phyloP scores from a whole-genome alignment of 2,113 vertebrate species.

The Ctenodactylus gundi region DNA sequence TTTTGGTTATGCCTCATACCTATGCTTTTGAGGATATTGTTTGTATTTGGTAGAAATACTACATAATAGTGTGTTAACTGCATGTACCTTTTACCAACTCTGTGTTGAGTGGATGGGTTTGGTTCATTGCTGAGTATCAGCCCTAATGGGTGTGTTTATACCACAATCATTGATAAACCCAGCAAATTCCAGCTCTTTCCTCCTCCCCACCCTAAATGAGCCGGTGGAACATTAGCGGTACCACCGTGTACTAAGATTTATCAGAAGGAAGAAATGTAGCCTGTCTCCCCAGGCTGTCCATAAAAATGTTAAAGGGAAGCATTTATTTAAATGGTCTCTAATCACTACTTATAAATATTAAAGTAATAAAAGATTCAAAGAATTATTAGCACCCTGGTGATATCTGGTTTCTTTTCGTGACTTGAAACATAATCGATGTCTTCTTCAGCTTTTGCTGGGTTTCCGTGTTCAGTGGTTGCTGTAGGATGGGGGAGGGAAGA shows the following conservation, averaged over 20 bases:
- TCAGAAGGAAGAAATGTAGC: background rate
- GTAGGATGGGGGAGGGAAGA: background rate
- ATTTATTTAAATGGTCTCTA: background rate
- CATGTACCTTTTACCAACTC: background rate
- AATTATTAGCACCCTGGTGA: background rate
- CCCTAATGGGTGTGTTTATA: fast-evolving
- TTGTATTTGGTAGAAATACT: background rate
- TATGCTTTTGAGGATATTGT: background rate
- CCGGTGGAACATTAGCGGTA: background rate
- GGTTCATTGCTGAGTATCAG: background rate
- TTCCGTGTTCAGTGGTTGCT: background rate
- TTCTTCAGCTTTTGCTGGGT: background rate
- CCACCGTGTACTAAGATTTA: background rate
- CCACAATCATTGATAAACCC: background rate
- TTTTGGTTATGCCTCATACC: too few species aligned
- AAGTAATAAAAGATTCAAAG: background rate
- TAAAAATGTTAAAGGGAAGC: background rate
- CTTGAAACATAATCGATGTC: background rate
- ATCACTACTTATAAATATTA: background rate
- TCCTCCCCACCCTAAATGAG: background rate
- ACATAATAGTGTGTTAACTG: fast-evolving
- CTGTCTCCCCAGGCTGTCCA: background rate
- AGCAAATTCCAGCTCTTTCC: too few species aligned
- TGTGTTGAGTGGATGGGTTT: too few species aligned
- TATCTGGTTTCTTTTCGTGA: background rate